Evolutionary conservation across 2,888 invertebrate genomes (phyloP).

Genomic region (Byasa hedistus): DNA sequence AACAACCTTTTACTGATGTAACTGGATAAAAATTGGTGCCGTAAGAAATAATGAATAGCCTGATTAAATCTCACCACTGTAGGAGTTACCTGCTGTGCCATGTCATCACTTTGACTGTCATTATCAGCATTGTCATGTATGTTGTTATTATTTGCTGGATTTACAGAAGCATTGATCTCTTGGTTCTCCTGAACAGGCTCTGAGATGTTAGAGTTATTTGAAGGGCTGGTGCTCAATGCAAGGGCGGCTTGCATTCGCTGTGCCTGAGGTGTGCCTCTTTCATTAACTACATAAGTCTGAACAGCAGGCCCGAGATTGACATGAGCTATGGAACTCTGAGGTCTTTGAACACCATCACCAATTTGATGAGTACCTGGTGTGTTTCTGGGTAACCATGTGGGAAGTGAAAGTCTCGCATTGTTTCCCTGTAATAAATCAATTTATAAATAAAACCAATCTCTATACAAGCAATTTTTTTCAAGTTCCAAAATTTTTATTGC

Average conservation of each 20-base stretch:
- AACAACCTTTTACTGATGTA: background rate
- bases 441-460: background rate
- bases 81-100: slow-evolving; percentile 61
- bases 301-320: slow-evolving; percentile 57
- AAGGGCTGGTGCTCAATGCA: slow-evolving; percentile 53
- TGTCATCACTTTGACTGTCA: slow-evolving; percentile 74
- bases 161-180: slow-evolving; percentile 68
- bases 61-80: slow-evolving; percentile 21
- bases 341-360: slow-evolving; percentile 57
- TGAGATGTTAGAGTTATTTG: slow-evolving; percentile 61
- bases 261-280: slow-evolving; percentile 49
- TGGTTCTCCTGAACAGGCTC: slow-evolving; percentile 54
- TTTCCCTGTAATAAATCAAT: slow-evolving; percentile 55
- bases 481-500: background rate
- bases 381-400: slow-evolving; percentile 69
- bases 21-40: background rate
- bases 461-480: background rate
- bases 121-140: slow-evolving; percentile 70
- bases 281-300: slow-evolving; percentile 63
- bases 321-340: slow-evolving; percentile 70
- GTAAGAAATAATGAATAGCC: background rate
- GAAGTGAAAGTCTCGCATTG: slow-evolving; percentile 66
- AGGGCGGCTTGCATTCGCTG: slow-evolving; percentile 50
- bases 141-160: slow-evolving; percentile 72
- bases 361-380: slow-evolving; percentile 61